Base-by-base conservation (phyloP, 2,888 invertebrate species). In the Chorisops tibialis region DNA sequence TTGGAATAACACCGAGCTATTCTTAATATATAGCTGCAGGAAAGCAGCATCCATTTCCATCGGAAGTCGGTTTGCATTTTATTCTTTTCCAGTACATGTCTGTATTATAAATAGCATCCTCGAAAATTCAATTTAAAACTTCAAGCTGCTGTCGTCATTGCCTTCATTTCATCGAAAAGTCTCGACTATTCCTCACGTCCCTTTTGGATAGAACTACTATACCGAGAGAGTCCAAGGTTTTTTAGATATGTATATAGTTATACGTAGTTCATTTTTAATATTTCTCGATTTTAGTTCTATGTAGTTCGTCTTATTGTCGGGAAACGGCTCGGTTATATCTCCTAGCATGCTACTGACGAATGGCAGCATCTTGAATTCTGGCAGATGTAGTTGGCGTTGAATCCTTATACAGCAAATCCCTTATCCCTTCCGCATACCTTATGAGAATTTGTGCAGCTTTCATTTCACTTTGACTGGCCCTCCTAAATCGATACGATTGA, bases 21-120 rank as follows among this genome's bases (percentile, higher is more conserved):
- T n/a, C n/a, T n/a, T n/a, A n/a, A n/a, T n/a, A n/a, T n/a, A n/a
- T 18, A 16, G 18, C 30, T 52, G 52, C 38, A 52, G 18, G 37
- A 52, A 52, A 38, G 52, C 21, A 21, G 12, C 38, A 12, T 11
- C 39, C 39, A 38, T 52, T 52, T 38, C 18, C 21, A 21, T 52
- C 52, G 7, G 21, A 9, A 37, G 38, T 21, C 56, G 18, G 56
- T 56, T 58, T 58, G 37, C 35, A 58, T 58, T 58, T 58, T 58
- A 58, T 58, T 58, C 45, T 58, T 58, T 58, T 58, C 47, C 58
- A 58, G 58, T 47, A 58, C 58, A 58, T 47, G 58, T 58, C 48
- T 58, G 58, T 58, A 58, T 58, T 58, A 58, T 58, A 58, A 58
- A 58, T 58, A 58, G 58, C 58, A 35, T 58, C 24, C 38, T 58